Percentiles rank a stretch among this genome's conserved stretches.
Evolutionary conservation across 2,888 invertebrate species (phyloP).

Genomic region (Drosophila maculinotata): DNA sequence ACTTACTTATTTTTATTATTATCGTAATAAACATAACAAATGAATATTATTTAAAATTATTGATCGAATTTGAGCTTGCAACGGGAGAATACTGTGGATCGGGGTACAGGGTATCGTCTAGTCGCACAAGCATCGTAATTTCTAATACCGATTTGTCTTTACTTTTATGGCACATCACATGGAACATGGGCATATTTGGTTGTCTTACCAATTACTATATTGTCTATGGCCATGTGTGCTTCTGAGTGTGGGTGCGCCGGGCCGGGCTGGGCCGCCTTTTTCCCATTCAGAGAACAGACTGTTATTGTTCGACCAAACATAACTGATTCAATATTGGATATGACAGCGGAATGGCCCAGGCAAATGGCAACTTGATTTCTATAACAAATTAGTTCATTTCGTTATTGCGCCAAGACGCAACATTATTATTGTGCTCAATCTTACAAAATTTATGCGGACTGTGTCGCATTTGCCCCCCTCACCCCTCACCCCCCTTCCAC

Average conservation of each 20-base stretch:
- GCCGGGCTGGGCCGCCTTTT: constrained; percentile 3
- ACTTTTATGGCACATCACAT: constrained; percentile 54
- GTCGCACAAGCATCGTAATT: too few relatives aligned
- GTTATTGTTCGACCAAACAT: constrained; percentile 61
- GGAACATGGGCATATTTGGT: constrained; percentile 52
- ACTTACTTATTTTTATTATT: too few relatives aligned
- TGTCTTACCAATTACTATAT: constrained; percentile 67
- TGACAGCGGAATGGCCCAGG: constrained; percentile 41
- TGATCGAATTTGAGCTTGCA: too few relatives aligned
- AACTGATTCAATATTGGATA: constrained; percentile 70
- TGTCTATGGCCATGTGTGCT: constrained; percentile 46
- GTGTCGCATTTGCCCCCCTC: constrained; percentile 26
- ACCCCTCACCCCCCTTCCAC: too few relatives aligned
- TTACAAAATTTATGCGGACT: constrained; percentile 47
- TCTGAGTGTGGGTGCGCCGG: constrained; percentile 16
- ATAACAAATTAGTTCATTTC: constrained; percentile 68
- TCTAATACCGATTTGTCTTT: constrained; percentile 48
- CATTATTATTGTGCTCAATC: constrained; percentile 45
- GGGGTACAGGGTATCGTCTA: too few relatives aligned
- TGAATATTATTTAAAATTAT: too few relatives aligned
- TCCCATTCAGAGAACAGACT: constrained; percentile 20
- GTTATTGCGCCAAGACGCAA: constrained; percentile 52
- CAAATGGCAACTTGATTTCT: constrained; percentile 67
- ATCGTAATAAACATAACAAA: too few relatives aligned
- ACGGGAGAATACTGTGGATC: too few relatives aligned